Evolutionary conservation across 2,888 invertebrate genomes (phyloP).

Genomic region (Gnatocerus cornutus): DNA sequence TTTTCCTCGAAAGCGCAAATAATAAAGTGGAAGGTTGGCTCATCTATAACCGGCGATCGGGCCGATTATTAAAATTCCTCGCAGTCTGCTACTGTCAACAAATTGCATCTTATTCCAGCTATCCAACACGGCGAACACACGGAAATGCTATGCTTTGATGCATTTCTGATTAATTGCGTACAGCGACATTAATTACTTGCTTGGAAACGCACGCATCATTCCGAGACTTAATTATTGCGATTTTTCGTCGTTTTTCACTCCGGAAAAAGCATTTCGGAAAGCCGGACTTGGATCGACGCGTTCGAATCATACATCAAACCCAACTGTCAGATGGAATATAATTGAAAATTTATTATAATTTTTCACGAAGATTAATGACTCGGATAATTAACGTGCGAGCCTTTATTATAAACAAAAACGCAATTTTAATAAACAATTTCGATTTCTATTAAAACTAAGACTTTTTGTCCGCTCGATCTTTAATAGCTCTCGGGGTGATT

Average conservation of each 20-base stretch:
- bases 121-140: slow-evolving; percentile 27
- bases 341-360: slow-evolving; percentile 52
- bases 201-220: slow-evolving; percentile 23
- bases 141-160: slow-evolving; percentile 40
- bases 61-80: slow-evolving; percentile 33
- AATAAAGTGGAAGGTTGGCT: slow-evolving; percentile 5
- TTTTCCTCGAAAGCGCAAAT: neutral
- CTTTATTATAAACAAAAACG: slow-evolving; percentile 47
- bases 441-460: slow-evolving; percentile 46
- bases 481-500: slow-evolving; percentile 8
- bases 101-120: slow-evolving; percentile 38
- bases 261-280: slow-evolving; percentile 26
- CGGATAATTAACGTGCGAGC: slow-evolving; percentile 48
- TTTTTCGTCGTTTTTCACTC: slow-evolving; percentile 16
- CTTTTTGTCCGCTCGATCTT: neutral
- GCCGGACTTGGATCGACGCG: neutral
- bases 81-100: slow-evolving; percentile 39
- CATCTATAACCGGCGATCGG: slow-evolving; percentile 22
- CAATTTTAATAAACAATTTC: slow-evolving; percentile 46
- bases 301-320: slow-evolving; percentile 45
- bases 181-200: slow-evolving; percentile 41
- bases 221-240: slow-evolving; percentile 15
- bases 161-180: slow-evolving; percentile 43
- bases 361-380: slow-evolving; percentile 49
- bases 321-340: slow-evolving; percentile 44